These are phyloP conservation scores for Pammene aurita DNA, from an alignment of 2,888 invertebrate species.

Conservation along the genomic window DNA sequence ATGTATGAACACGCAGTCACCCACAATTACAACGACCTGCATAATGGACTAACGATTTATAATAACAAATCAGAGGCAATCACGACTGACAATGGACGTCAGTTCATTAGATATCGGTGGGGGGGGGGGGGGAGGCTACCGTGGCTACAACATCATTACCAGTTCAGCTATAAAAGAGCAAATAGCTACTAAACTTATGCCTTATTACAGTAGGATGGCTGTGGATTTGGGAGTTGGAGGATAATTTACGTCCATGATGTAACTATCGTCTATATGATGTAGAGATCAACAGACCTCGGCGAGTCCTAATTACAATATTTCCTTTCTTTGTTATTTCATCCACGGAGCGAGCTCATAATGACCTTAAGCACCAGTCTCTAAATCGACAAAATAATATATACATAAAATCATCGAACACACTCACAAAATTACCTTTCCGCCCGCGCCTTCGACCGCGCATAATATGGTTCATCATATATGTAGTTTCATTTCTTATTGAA, in stretches of 20 bases:
- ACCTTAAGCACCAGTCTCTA: no score
- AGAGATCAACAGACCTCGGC: no score
- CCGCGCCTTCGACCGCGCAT: no score
- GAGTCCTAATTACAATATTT: no score
- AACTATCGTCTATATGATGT: no score
- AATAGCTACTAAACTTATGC: conserved; percentile 71
- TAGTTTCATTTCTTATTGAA: no score
- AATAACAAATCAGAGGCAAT: conserved; percentile 40
- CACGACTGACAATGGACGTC: conserved; percentile 21
- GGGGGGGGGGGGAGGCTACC: conserved; percentile 62
- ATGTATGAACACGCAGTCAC: conserved; percentile 15
- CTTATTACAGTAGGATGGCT: conserved; percentile 61
- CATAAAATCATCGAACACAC: no score
- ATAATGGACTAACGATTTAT: conserved; percentile 28
- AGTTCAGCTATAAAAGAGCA: conserved; percentile 64
- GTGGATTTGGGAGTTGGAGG: conserved; percentile 40
- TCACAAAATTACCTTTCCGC: no score
- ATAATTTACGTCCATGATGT: neutral
- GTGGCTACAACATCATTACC: conserved; percentile 73
- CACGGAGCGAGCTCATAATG: no score
- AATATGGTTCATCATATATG: no score
- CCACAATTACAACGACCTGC: conserved; percentile 16
- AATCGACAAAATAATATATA: no score
- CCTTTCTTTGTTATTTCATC: no score
- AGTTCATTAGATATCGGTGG: conserved; percentile 8